Conservation (phyloP, 2,888 invertebrate genomes). For the Coelopa pilipes region DNA sequence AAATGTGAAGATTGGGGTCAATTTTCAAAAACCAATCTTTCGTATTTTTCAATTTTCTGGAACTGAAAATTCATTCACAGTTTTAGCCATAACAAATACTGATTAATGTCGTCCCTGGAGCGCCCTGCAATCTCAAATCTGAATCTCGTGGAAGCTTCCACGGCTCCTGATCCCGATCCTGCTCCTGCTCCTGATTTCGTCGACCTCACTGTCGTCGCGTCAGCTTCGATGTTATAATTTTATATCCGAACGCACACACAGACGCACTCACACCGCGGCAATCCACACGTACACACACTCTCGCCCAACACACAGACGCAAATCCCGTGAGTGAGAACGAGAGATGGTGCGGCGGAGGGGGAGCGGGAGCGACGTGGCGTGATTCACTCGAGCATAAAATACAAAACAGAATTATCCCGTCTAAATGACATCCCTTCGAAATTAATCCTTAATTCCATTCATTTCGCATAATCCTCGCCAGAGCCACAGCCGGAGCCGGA, state of each 20-base stretch:
- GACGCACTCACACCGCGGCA: conserved; percentile 16
- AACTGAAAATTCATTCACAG: too few relatives aligned
- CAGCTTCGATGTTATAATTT: background rate
- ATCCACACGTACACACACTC: too few relatives aligned
- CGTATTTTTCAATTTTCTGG: background rate
- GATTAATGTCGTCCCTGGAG: background rate
- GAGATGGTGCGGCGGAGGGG: too few relatives aligned
- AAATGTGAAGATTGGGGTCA: too few relatives aligned
- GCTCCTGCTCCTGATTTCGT: background rate
- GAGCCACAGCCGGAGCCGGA: conserved; percentile 8
- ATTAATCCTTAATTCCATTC: conserved; percentile 68
- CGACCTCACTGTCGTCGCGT: conserved; percentile 24
- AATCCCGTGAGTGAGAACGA: too few relatives aligned
- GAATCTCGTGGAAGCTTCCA: background rate
- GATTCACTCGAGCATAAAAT: conserved; percentile 54
- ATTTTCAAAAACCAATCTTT: background rate
- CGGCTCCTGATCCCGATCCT: background rate
- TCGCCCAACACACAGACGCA: too few relatives aligned
- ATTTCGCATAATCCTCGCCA: conserved; percentile 65
- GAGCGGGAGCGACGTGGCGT: conserved; percentile 33
- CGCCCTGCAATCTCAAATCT: background rate
- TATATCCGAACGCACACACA: conserved; percentile 46
- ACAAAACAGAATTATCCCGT: conserved; percentile 65
- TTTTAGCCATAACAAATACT: background rate
- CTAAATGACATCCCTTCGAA: conserved; percentile 67